Base-by-base conservation (phyloP, 2,888 invertebrate genomes). In the Latrodectus elegans region DNA sequence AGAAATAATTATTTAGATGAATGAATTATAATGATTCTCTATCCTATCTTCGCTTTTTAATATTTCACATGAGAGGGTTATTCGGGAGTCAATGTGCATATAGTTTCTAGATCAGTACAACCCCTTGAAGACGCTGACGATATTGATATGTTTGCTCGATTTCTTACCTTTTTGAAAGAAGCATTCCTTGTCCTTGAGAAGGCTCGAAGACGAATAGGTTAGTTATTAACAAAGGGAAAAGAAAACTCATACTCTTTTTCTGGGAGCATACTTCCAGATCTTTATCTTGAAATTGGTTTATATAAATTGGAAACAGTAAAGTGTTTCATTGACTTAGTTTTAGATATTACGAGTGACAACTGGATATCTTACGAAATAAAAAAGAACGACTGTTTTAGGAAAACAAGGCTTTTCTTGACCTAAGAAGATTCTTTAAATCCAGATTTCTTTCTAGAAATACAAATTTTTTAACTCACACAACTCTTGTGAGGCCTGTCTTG, bases 281-380 rank as follows among this genome's bases (percentile, higher is more conserved):
- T 51, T 51, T 72, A 72, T 51, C 72, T 72, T 49, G 72, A 72
- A 51, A 72, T 51, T 3, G 72, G 51, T n/a, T 72, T 17, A 15
- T 72, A 72, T 51, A 72, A 51, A 72, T 49, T 72, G 2, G 52
- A 72, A 72, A 51, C 15, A 15, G 72, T 72, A 72, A 51, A 8
- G 51, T n/a, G 49, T 51, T 51, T 72, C 51, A 49, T 2, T 10
- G 10, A 55, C 55, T 55, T 14, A 55, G 14, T 1, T 12, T 55
- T 1, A 70, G 14, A 8, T n/a, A 70, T 70, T 70, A 70, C 70
- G 3, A 26, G 12, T 70, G 26, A 70, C 26, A 70, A 26, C 14
- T 22, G 26, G 26, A 17, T 70, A 26, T 26, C 26, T 26, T 26
- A 8, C 26, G 38, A 70, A 17, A 70, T 70, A n/a, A 1, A 70